phyloP scores from a whole-genome alignment of 2,797 vertebrate species.

The Hirundo rustica region DNA sequence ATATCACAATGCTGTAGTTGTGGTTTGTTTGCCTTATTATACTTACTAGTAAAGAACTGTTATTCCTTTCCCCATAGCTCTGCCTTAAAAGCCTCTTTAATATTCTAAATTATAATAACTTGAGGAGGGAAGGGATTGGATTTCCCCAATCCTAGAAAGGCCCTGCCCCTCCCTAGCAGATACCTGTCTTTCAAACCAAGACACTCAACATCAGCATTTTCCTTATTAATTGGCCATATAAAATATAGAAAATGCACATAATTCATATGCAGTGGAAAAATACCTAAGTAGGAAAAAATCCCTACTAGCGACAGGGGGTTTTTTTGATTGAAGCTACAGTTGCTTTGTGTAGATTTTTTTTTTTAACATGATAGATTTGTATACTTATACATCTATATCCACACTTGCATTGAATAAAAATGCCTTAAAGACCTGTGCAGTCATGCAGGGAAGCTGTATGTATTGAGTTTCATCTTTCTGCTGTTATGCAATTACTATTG shows the following conservation, averaged over 20 bases:
- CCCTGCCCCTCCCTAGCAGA: too few relatives aligned
- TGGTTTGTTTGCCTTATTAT: too few relatives aligned
- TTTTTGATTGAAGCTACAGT: background rate
- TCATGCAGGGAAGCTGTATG: background rate
- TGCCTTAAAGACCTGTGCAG: background rate
- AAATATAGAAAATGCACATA: background rate
- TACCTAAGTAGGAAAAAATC: background rate
- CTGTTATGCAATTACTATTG: background rate
- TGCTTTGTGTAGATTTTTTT: background rate
- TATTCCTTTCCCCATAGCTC: too few relatives aligned
- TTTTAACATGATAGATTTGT: background rate
- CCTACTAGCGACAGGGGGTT: background rate
- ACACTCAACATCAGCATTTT: background rate
- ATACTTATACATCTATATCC: background rate
- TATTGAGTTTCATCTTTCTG: background rate
- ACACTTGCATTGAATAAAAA: background rate
- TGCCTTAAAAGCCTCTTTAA: too few relatives aligned
- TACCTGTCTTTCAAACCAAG: too few relatives aligned
- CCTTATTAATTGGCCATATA: background rate
- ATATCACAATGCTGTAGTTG: too few relatives aligned
- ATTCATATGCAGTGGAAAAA: background rate
- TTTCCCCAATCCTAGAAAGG: too few relatives aligned
- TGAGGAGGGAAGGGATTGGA: too few relatives aligned
- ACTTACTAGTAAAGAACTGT: too few relatives aligned
- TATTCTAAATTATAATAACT: too few relatives aligned